Conservation (phyloP, 2,113 vertebrate species). For the Phocoena phocoena region DNA sequence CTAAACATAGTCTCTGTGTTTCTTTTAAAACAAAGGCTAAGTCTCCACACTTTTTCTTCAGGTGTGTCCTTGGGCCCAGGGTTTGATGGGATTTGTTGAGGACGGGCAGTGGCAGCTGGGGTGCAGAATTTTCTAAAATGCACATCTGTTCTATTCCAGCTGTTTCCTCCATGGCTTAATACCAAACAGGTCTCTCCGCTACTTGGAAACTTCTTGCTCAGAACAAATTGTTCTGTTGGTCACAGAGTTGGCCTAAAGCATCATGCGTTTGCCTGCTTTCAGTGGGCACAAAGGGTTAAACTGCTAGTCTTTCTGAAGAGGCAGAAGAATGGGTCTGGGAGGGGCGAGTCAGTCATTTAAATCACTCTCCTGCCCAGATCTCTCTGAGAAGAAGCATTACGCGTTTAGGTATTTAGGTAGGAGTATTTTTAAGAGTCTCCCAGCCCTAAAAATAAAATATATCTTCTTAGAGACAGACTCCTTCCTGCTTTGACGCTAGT, state of each 20-base stretch:
- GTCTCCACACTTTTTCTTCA: neutral
- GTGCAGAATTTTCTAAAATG: conserved; percentile 65
- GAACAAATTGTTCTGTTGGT: conserved; percentile 36
- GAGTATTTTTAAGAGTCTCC: conserved; percentile 51
- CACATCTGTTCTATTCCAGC: conserved; percentile 77
- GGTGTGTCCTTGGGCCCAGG: conserved; percentile 46
- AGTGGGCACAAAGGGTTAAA: neutral
- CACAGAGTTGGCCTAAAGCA: neutral
- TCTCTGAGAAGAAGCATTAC: neutral
- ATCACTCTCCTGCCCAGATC: neutral
- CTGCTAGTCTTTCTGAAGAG: neutral
- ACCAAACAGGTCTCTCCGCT: conserved; percentile 54
- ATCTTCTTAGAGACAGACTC: neutral
- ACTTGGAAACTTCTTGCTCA: conserved; percentile 68
- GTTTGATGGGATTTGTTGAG: conserved; percentile 60
- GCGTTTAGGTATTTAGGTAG: neutral
- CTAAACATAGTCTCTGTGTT: neutral
- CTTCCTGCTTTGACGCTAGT: conserved; percentile 56
- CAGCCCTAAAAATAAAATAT: conserved; percentile 44
- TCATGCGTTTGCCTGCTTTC: neutral
- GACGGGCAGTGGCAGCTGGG: conserved; percentile 71
- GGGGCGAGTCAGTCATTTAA: neutral
- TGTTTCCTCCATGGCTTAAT: conserved; percentile 73
- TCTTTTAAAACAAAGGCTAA: neutral
- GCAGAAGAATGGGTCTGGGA: neutral